phyloP scores from a whole-genome alignment of 1,140 invertebrate genomes.

The Pogonognathellus flavescens region DNA sequence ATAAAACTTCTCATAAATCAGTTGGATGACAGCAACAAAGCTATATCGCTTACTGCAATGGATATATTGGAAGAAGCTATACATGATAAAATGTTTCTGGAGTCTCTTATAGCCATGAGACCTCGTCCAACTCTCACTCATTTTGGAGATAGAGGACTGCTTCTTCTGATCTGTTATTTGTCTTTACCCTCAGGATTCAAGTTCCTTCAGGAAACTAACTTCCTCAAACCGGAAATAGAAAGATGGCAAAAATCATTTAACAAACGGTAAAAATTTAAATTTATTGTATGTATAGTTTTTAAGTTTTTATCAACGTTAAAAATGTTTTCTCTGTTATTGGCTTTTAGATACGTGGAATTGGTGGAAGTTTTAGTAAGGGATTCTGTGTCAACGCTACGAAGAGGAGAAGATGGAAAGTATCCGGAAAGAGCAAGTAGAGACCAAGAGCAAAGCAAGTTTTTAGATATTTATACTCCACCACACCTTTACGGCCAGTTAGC shows the following conservation, averaged over 20 bases:
- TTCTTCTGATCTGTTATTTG: conserved; percentile 86
- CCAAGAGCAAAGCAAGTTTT: conserved; percentile 59
- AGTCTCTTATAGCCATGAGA: conserved; percentile 81
- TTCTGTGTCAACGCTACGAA: conserved; percentile 85
- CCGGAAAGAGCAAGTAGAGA: conserved; percentile 74
- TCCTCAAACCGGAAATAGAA: conserved; percentile 80
- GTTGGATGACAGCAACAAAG: conserved; percentile 82
- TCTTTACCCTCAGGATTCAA: conserved; percentile 81
- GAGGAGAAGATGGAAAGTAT: conserved; percentile 84
- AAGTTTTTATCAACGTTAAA: neutral
- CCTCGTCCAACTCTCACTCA: conserved; percentile 78
- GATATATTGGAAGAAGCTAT: conserved; percentile 92
- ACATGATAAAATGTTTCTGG: conserved; percentile 84
- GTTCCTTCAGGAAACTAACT: conserved; percentile 78
- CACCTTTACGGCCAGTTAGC: conserved; percentile 92
- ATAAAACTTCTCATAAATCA: conserved; percentile 85
- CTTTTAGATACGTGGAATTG: conserved; percentile 83
- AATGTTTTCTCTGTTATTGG: conserved; percentile 6
- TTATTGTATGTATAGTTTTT: neutral
- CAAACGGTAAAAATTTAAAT: conserved; percentile 72
- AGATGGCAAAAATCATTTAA: conserved; percentile 83
- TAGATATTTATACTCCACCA: conserved; percentile 80
- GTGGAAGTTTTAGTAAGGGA: conserved; percentile 91
- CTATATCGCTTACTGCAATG: conserved; percentile 83
- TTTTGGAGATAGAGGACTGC: conserved; percentile 85